Evolutionary conservation across 2,888 invertebrate species (phyloP).

Genomic region (Thumatha senex): DNA sequence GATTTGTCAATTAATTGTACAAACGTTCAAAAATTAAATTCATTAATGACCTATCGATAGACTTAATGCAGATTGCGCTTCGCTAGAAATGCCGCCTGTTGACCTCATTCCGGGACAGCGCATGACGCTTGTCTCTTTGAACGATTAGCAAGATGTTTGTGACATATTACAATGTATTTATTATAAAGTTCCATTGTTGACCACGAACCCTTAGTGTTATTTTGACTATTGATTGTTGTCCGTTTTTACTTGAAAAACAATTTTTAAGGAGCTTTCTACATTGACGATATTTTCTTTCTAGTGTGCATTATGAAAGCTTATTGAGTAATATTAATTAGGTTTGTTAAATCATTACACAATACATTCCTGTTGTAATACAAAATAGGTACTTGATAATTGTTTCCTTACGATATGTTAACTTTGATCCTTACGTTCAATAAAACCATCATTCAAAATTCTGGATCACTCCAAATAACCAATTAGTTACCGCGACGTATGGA

Average conservation of each 20-base stretch:
- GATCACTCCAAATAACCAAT: slow-evolving; percentile 10
- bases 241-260: too few species aligned
- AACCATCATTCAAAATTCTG: slow-evolving; percentile 4
- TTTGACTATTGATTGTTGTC: too few species aligned
- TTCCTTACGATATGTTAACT: slow-evolving; percentile 23
- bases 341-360: too few species aligned
- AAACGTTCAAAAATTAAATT: slow-evolving; percentile 32
- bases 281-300: too few species aligned
- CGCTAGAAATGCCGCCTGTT: slow-evolving; percentile 57
- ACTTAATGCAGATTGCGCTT: slow-evolving; percentile 42
- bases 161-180: slow-evolving; percentile 72
- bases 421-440: slow-evolving; percentile 5
- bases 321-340: too few species aligned
- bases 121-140: slow-evolving; percentile 62
- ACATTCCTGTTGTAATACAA: too few species aligned
- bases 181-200: slow-evolving; percentile 24
- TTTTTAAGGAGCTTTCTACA: too few species aligned
- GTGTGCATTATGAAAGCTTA: too few species aligned
- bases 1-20: slow-evolving; percentile 17
- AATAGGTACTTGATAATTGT: slow-evolving; percentile 42
- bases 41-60: slow-evolving; percentile 56
- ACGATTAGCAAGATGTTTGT: slow-evolving; percentile 57
- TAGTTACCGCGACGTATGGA: slow-evolving; percentile 18
- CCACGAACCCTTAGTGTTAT: too few species aligned
- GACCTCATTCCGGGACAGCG: slow-evolving; percentile 58